Conservation (phyloP, 2,888 invertebrate genomes). For the Stictocephala bisonia region DNA sequence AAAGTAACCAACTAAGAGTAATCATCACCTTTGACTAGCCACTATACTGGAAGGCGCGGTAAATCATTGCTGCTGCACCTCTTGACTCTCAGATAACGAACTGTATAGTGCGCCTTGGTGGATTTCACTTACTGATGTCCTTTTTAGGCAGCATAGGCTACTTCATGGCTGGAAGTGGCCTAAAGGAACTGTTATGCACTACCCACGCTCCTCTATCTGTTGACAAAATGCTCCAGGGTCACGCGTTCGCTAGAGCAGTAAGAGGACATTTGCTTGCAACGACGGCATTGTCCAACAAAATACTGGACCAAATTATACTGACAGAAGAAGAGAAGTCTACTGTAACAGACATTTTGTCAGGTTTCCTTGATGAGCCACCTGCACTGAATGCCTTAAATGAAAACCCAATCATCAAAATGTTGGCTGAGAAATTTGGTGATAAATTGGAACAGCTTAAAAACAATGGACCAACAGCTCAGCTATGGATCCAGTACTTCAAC, state of each 20-base stretch:
- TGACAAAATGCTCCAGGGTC: slow-evolving; percentile 59
- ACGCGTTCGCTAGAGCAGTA: slow-evolving; percentile 59
- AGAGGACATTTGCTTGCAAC: slow-evolving; percentile 59
- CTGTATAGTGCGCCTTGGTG: slow-evolving; percentile 15
- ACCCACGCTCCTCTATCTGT: neutral
- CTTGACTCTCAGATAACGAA: neutral
- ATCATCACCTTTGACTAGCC: slow-evolving; percentile 36
- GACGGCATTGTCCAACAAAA: slow-evolving; percentile 46
- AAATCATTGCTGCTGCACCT: slow-evolving; percentile 3
- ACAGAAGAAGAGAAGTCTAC: slow-evolving; percentile 14
- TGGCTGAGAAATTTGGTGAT: neutral
- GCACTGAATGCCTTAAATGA: neutral
- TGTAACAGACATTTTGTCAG: neutral
- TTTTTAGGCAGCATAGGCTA: slow-evolving; percentile 32
- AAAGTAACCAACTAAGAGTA: neutral
- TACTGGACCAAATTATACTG: slow-evolving; percentile 7
- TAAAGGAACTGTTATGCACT: slow-evolving; percentile 9
- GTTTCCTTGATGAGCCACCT: neutral
- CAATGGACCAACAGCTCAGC: slow-evolving; percentile 50
- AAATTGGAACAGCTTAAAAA: neutral
- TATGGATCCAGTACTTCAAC: slow-evolving; percentile 59
- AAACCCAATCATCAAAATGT: neutral
- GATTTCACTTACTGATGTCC: slow-evolving; percentile 36
- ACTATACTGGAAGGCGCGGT: slow-evolving; percentile 27
- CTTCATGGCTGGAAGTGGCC: slow-evolving; percentile 4